Percentiles rank a stretch among this genome's conserved stretches.
Evolutionary conservation across 1,140 invertebrate species (phyloP).

Genomic region (Melanaphis sacchari): DNA sequence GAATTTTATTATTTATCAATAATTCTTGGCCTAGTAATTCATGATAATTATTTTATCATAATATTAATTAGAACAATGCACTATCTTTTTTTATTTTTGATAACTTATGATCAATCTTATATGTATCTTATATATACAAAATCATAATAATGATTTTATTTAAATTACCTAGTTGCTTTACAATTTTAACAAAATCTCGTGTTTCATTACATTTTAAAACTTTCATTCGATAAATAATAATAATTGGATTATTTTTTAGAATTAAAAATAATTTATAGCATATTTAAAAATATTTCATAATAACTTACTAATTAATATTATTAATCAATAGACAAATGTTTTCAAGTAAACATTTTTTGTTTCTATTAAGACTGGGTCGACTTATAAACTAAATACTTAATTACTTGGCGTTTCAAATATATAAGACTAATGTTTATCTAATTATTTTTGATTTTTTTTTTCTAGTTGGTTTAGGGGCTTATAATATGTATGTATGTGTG

Average conservation of each 20-base stretch:
- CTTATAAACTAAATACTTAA: slow-evolving; percentile 18
- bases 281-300: neutral
- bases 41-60: neutral
- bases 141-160: neutral
- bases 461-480: slow-evolving; percentile 7
- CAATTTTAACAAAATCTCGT: neutral
- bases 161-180: neutral
- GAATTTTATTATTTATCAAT: neutral
- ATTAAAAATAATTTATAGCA: neutral
- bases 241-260: neutral
- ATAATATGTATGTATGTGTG: neutral
- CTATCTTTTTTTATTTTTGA: neutral
- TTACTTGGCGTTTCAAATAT: slow-evolving; percentile 1
- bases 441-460: neutral
- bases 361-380: slow-evolving; percentile 26
- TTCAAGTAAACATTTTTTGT: neutral
- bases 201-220: neutral
- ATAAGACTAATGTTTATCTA: neutral
- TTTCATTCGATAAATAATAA: neutral
- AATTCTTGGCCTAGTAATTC: neutral
- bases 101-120: neutral
- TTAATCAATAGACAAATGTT: neutral
- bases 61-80: neutral
- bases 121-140: no score
- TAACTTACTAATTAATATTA: neutral